These are phyloP conservation scores for Microcebus lehilahytsara DNA, from an alignment of 2,113 vertebrate species.

Conservation along the genomic window DNA sequence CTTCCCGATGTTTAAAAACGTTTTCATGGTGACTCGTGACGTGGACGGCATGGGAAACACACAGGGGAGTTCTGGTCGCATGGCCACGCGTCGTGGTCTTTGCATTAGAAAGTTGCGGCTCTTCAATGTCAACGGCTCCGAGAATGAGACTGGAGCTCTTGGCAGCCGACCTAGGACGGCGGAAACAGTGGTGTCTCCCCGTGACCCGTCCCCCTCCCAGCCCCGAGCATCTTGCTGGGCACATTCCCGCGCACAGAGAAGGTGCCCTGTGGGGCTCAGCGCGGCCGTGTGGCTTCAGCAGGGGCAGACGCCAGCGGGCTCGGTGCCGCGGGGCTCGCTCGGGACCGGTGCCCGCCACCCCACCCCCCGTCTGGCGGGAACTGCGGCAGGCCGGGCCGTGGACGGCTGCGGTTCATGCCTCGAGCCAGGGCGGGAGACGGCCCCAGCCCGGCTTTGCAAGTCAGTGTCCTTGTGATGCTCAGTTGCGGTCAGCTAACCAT, in stretches of 20 bases:
- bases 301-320: background rate
- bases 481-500: background rate
- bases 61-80: fast-evolving
- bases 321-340: background rate
- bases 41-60: background rate
- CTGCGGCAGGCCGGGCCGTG: fast-evolving
- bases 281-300: background rate
- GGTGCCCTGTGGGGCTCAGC: background rate
- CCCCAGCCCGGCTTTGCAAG: background rate
- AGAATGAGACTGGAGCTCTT: background rate
- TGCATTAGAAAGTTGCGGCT: background rate
- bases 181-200: background rate
- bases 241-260: background rate
- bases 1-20: background rate
- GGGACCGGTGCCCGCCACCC: fast-evolving
- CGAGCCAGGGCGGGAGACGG: background rate
- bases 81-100: background rate
- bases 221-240: background rate
- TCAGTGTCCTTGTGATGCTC: background rate
- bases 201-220: background rate
- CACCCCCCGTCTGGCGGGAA: background rate
- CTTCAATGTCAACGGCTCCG: fast-evolving
- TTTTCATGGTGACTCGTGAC: background rate
- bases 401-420: background rate
- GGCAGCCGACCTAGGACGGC: too few relatives aligned